Percentiles rank a stretch among this genome's conserved stretches.
These are phyloP conservation scores for Anomalospiza imberbis DNA, from an alignment of 2,797 vertebrate species.

Conservation along the genomic window DNA sequence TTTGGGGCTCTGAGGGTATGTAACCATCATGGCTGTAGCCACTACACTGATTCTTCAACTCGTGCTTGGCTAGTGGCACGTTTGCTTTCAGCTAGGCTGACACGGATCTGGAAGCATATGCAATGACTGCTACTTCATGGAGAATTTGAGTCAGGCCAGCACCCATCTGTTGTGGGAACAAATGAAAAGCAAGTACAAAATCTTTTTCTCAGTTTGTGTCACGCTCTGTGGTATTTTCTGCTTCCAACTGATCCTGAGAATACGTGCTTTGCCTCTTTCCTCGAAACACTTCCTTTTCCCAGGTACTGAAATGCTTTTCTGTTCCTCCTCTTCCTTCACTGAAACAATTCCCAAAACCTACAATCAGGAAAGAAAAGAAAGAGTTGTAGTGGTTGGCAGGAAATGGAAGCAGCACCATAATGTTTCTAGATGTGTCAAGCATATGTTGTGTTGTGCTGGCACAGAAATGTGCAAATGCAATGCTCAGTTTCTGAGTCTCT, in stretches of 20 bases:
- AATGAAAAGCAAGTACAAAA: constrained; percentile 47
- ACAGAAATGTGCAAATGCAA: constrained; percentile 50
- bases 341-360: constrained; percentile 3
- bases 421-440: constrained; percentile 51
- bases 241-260: constrained; percentile 20
- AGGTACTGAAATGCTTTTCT: neutral
- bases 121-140: constrained; percentile 32
- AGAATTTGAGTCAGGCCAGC: constrained; percentile 45
- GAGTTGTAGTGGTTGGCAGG: constrained; percentile 15
- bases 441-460: constrained; percentile 50
- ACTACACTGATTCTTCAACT: neutral
- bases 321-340: neutral
- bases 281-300: neutral
- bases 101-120: neutral
- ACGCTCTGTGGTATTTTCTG: constrained; percentile 46
- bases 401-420: constrained; percentile 44
- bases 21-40: neutral
- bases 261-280: constrained; percentile 13
- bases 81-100: constrained; percentile 2
- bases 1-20: neutral
- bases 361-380: neutral
- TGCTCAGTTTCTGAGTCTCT: constrained; percentile 28
- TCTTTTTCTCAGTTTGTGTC: constrained; percentile 54
- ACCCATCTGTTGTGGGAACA: constrained; percentile 58
- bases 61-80: rapidly evolving